Conservation (phyloP, 2,797 vertebrate species). For the Euthynnus affinis region DNA sequence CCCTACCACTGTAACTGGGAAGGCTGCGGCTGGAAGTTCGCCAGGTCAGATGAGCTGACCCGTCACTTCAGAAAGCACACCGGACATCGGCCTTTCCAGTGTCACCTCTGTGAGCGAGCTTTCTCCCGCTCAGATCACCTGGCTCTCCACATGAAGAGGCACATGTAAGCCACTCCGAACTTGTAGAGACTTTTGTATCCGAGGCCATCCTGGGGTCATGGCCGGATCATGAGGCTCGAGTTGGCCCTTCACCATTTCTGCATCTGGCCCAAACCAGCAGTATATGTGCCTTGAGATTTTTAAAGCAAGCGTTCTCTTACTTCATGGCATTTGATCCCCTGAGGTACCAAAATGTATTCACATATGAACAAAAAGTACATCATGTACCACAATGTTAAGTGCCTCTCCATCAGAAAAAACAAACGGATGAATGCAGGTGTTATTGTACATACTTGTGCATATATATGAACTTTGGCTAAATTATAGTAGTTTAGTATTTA, state of each 20-base stretch:
- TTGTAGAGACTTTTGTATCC: background rate
- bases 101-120: slow-evolving; percentile 93
- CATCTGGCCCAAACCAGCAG: background rate
- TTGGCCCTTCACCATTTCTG: background rate
- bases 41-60: slow-evolving; percentile 93
- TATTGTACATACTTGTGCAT: slow-evolving; percentile 66
- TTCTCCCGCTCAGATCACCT: slow-evolving; percentile 95
- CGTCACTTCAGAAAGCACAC: slow-evolving; percentile 96
- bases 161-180: slow-evolving; percentile 85
- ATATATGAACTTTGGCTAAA: slow-evolving; percentile 67
- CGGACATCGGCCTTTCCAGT: slow-evolving; percentile 93
- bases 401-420: slow-evolving; percentile 43
- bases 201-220: background rate
- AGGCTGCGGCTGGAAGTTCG: slow-evolving; percentile 96
- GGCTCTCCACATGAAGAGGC: slow-evolving; percentile 96
- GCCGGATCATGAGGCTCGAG: slow-evolving; percentile 4
- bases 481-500: slow-evolving; percentile 85
- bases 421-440: slow-evolving; percentile 7
- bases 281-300: background rate
- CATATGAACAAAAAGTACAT: slow-evolving; percentile 35
- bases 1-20: slow-evolving; percentile 97
- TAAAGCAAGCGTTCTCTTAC: background rate
- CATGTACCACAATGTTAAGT: slow-evolving; percentile 31
- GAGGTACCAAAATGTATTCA: background rate
- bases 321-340: background rate